These are phyloP conservation scores for Campopleginae sp. DNA, from an alignment of 2,888 invertebrate genomes.

Conservation along the genomic window DNA sequence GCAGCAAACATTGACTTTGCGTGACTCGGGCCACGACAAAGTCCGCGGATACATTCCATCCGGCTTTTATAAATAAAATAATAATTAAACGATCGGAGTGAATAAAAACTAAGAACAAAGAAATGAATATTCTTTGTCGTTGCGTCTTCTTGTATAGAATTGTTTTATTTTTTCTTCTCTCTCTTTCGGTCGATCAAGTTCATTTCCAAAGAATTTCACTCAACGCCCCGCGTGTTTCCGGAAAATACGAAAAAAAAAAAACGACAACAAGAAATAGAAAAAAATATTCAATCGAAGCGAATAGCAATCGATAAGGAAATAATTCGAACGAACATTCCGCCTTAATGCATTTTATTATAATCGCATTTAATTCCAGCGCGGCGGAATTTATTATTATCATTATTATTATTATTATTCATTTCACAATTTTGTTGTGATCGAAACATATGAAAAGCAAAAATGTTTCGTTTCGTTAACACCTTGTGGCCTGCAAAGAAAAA, in stretches of 20 bases:
- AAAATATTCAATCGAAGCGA: slow-evolving; percentile 6
- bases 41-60: slow-evolving; percentile 66
- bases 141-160: slow-evolving; percentile 54
- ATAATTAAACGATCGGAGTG: background rate
- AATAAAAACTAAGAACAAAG: background rate
- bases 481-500: slow-evolving; percentile 57
- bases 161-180: background rate
- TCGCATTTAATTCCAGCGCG: slow-evolving; percentile 27
- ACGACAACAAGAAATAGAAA: too few relatives aligned
- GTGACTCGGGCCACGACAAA: slow-evolving; percentile 39
- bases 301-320: background rate
- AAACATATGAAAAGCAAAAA: slow-evolving; percentile 17
- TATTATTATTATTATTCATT: slow-evolving; percentile 13
- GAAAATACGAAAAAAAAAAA: slow-evolving; percentile 18
- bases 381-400: slow-evolving; percentile 24
- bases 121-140: slow-evolving; percentile 28
- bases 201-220: slow-evolving; percentile 31
- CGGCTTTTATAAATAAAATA: slow-evolving; percentile 54
- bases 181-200: background rate
- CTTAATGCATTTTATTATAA: slow-evolving; percentile 36
- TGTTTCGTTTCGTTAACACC: slow-evolving; percentile 55
- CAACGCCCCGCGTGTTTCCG: background rate
- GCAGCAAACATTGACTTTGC: slow-evolving; percentile 24
- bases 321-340: slow-evolving; percentile 12
- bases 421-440: slow-evolving; percentile 13